phyloP scores from a whole-genome alignment of 2,888 invertebrate species.

The Pardosa pseudoannulata region DNA sequence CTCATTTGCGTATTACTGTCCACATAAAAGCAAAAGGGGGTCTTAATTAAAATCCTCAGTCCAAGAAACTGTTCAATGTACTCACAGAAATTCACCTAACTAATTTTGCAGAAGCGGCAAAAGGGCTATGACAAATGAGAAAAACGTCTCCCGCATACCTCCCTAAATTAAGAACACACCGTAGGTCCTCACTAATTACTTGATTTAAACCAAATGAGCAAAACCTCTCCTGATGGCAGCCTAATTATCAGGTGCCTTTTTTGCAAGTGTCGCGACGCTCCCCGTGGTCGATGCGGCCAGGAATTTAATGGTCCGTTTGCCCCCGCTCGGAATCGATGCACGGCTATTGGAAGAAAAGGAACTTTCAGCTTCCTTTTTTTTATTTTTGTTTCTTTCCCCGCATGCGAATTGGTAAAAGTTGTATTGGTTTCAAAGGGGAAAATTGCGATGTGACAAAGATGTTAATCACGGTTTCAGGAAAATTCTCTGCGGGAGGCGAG shows the following conservation, averaged over 20 bases:
- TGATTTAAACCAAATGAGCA: slow-evolving; percentile 71
- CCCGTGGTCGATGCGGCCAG: slow-evolving; percentile 64
- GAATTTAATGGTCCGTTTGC: slow-evolving; percentile 66
- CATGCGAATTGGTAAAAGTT: not conserved
- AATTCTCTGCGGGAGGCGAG: no score
- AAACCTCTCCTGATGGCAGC: slow-evolving; percentile 46
- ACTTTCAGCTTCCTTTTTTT: slow-evolving; percentile 4
- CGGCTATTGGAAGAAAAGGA: slow-evolving; percentile 35
- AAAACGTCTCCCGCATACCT: slow-evolving; percentile 56
- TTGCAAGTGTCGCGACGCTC: slow-evolving; percentile 36
- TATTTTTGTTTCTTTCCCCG: slow-evolving; percentile 27
- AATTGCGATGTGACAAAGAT: slow-evolving; percentile 6
- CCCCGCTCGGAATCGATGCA: slow-evolving; percentile 49
- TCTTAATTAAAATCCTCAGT: not conserved
- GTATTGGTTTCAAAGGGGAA: slow-evolving; percentile 13
- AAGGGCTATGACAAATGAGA: slow-evolving; percentile 56
- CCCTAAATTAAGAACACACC: slow-evolving; percentile 63
- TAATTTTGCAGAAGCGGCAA: slow-evolving; percentile 13
- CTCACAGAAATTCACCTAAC: not conserved
- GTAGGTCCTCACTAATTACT: slow-evolving; percentile 55
- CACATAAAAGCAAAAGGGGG: slow-evolving; percentile 6
- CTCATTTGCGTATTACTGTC: slow-evolving; percentile 15
- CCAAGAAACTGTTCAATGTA: slow-evolving; percentile 10
- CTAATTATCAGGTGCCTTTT: slow-evolving; percentile 64
- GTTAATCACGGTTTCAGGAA: not conserved